Base-by-base conservation (phyloP, 2,797 vertebrate species). In the Selene dorsalis region DNA sequence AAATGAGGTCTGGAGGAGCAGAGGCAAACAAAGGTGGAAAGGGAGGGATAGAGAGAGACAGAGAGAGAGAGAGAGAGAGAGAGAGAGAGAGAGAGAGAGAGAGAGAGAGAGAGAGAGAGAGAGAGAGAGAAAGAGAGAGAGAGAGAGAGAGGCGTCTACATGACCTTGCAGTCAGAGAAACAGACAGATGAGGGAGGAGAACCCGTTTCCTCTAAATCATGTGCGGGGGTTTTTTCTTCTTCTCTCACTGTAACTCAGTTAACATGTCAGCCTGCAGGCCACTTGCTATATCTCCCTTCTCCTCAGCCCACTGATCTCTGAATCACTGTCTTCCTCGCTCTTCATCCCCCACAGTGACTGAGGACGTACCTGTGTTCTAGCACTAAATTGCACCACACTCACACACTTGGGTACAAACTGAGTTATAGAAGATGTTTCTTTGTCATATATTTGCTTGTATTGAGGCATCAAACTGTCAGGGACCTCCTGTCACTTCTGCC, bases 111-210 rank as follows among this genome's bases (percentile, higher is more conserved):
- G 71, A 69, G 65, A 60, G 76, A 66, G 77, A 81, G 77, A 68
- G 71, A 69, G 63, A 63, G 76, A 68, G 75, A 81, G 76, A 68
- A 69, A 69, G 65, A 60, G 76, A 68, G 75, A 80, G 76, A 35
- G 1, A 68, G 71, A 64, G 65, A 60, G 76, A 68, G 77, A 80
- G 77, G 75, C 50, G 65, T 71, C 60, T 56, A 56, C 18, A 43
- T 90, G 91, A 93, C 93, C 91, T 92, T 93, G 89, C 67, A 88
- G 87, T 81, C 78, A 81, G 60, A 87, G 72, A 89, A 87, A 80
- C 84, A 85, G 84, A 88, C 81, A 53, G 64, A 85, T 75, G 80
- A 85, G 79, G 76, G 69, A 82, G 84, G 77, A 79, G 77, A 86
- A 78, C 76, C 28, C 24, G 78, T 85, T 92, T 87, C 67, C 64